phyloP scores from a whole-genome alignment of 2,888 invertebrate genomes.

The Standfussiana lucernea region DNA sequence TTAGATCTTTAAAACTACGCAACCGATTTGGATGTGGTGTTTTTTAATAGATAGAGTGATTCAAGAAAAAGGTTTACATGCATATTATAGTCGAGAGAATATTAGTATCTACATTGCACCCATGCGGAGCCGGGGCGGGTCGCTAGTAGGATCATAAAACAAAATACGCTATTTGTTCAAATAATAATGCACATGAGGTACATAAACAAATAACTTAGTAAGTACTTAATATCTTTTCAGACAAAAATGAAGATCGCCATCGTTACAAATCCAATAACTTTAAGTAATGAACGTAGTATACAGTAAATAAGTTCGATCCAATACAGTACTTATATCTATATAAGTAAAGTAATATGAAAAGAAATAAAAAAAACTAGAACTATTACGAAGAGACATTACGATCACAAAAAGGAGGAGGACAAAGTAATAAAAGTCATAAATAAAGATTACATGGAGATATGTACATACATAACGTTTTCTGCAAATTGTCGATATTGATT shows the following conservation, averaged over 20 bases:
- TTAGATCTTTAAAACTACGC: no score
- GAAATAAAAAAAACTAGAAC: slow-evolving; percentile 34
- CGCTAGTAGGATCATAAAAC: neutral
- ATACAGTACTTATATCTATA: slow-evolving; percentile 18
- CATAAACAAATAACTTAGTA: neutral
- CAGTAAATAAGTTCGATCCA: slow-evolving; percentile 27
- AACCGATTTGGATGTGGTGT: no score
- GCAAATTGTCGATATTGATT: slow-evolving; percentile 29
- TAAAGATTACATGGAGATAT: slow-evolving; percentile 38
- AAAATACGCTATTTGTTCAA: neutral
- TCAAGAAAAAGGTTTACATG: no score
- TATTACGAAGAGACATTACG: slow-evolving; percentile 36
- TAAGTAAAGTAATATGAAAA: slow-evolving; percentile 32
- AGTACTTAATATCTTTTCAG: neutral
- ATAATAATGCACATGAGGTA: no score
- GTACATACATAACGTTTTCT: slow-evolving; percentile 27
- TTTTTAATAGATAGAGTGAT: no score
- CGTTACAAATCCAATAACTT: slow-evolving; percentile 30
- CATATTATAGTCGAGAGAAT: no score
- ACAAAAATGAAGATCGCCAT: slow-evolving; percentile 6
- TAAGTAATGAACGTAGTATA: slow-evolving; percentile 30
- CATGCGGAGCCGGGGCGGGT: no score
- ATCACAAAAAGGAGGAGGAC: slow-evolving; percentile 39
- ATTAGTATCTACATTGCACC: no score
- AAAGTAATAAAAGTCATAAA: slow-evolving; percentile 45